Percentiles rank a stretch among this genome's conserved stretches.
phyloP scores from a whole-genome alignment of 2,888 invertebrate species.

The Rhingia rostrata region DNA sequence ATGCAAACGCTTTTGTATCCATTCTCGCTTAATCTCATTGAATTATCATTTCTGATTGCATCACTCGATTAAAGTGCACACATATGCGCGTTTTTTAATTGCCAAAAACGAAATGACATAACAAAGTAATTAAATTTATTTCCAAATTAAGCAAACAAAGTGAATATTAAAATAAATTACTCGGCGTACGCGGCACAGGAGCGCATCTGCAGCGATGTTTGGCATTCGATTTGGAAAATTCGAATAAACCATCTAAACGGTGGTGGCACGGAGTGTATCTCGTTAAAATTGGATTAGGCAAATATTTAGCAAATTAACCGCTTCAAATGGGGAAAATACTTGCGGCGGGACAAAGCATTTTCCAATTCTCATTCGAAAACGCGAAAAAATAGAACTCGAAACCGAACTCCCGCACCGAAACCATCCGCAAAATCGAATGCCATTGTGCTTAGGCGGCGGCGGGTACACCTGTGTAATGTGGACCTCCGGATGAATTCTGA shows the following conservation, averaged over 20 bases:
- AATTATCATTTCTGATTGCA: constrained; percentile 20
- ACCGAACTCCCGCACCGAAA: neutral
- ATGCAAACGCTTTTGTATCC: neutral
- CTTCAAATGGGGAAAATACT: constrained; percentile 61
- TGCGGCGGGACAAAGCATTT: constrained; percentile 62
- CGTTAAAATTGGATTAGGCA: constrained; percentile 53
- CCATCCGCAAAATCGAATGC: no score
- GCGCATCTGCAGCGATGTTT: constrained; percentile 9
- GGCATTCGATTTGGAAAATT: constrained; percentile 33
- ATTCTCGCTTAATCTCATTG: constrained; percentile 4
- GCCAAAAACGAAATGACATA: constrained; percentile 10
- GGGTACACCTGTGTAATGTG: neutral
- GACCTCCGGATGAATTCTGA: no score
- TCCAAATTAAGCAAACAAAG: constrained; percentile 56
- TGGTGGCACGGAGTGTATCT: constrained; percentile 4
- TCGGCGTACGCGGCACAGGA: constrained; percentile 16
- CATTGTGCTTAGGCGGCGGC: no score
- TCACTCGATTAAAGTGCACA: constrained; percentile 15
- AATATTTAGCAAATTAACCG: constrained; percentile 53
- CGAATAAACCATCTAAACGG: neutral
- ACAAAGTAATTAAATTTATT: constrained; percentile 53
- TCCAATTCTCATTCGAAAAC: constrained; percentile 39
- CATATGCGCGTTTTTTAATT: constrained; percentile 31
- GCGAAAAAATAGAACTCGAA: constrained; percentile 9
- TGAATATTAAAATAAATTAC: constrained; percentile 56